A percentile compares a stretch with the other conserved stretches of the same genome.
Evolutionary conservation across 2,888 invertebrate species (phyloP).

Genomic region (Chromoteleia sp.): DNA sequence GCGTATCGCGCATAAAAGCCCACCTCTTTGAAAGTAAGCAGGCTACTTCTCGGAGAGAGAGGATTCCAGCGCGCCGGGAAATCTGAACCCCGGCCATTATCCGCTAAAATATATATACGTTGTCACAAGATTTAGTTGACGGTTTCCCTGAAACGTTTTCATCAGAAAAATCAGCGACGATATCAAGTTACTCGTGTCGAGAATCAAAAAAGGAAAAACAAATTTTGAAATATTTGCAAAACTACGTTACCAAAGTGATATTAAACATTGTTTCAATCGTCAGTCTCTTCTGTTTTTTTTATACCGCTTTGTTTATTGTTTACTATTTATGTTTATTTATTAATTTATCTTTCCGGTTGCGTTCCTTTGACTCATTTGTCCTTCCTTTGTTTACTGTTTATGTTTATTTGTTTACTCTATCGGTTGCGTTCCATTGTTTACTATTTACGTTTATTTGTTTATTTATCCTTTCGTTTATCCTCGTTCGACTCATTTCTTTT

Average conservation of each 20-base stretch:
- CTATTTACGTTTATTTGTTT: background rate
- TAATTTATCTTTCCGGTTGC: too few relatives aligned
- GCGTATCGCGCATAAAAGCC: conserved; percentile 61
- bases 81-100: conserved; percentile 67
- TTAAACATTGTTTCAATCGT: background rate
- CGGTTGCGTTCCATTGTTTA: background rate
- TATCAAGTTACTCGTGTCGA: conserved; percentile 31
- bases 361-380: background rate
- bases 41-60: conserved; percentile 46
- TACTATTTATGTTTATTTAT: background rate
- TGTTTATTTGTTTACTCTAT: too few relatives aligned
- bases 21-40: conserved; percentile 63
- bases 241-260: background rate
- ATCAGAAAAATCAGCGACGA: conserved; percentile 49
- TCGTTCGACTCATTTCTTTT: background rate
- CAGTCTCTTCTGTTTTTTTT: background rate
- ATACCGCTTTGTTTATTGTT: background rate
- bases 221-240: background rate
- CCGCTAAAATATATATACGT: conserved; percentile 54
- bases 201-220: background rate
- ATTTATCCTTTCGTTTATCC: background rate
- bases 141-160: conserved; percentile 48
- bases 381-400: background rate
- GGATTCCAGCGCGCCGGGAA: conserved; percentile 45
- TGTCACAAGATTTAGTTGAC: conserved; percentile 38